These are phyloP conservation scores for Microcaecilia unicolor DNA, from an alignment of 2,797 vertebrate genomes.

Conservation along the genomic window DNA sequence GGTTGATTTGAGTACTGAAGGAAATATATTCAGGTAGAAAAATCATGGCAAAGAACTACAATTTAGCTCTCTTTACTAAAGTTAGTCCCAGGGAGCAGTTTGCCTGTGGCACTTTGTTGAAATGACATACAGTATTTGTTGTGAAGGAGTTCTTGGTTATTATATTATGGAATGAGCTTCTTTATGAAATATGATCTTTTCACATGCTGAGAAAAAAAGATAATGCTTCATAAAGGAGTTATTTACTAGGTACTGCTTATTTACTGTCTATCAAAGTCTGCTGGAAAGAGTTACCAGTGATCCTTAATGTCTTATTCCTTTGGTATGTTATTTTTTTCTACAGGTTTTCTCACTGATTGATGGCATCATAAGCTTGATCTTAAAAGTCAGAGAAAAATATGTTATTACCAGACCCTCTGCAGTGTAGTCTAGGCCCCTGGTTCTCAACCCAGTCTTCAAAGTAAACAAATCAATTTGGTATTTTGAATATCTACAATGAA, in stretches of 20 bases:
- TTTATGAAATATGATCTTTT: slow-evolving; percentile 25
- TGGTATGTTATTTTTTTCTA: slow-evolving; percentile 9
- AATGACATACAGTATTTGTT: neutral
- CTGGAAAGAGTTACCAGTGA: slow-evolving; percentile 2
- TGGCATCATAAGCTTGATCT: too few species aligned
- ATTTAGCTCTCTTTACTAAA: too few species aligned
- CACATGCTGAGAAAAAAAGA: slow-evolving; percentile 6
- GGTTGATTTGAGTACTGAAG: neutral
- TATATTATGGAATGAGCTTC: slow-evolving; percentile 4
- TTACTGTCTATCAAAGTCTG: slow-evolving; percentile 2
- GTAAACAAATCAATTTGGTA: too few species aligned
- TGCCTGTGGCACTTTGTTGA: neutral
- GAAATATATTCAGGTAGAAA: rapidly evolving
- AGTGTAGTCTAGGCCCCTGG: too few species aligned
- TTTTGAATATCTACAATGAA: too few species aligned
- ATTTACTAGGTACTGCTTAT: slow-evolving; percentile 6
- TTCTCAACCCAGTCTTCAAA: too few species aligned
- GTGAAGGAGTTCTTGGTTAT: neutral
- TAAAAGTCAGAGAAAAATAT: too few species aligned
- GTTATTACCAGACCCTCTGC: too few species aligned
- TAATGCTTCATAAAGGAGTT: slow-evolving; percentile 6
- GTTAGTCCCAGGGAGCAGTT: too few species aligned
- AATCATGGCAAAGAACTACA: neutral
- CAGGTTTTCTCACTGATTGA: slow-evolving; percentile 9
- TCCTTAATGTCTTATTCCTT: slow-evolving; percentile 3